These are phyloP conservation scores for Corythornis vintsioides DNA, from an alignment of 2,113 vertebrate species.

Conservation along the genomic window DNA sequence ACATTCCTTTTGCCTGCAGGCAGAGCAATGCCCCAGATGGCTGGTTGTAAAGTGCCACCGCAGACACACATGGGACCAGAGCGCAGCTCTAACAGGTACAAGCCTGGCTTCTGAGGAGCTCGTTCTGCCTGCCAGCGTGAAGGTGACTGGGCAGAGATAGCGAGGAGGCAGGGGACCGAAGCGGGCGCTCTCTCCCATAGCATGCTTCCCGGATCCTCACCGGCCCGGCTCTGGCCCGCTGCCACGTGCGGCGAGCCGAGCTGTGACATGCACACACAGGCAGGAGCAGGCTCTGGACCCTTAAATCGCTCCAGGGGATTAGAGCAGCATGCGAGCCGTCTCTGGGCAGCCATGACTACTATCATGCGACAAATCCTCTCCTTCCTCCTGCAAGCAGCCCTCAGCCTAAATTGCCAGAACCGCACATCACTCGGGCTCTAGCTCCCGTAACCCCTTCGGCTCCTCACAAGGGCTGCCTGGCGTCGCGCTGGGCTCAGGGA, in stretches of 20 bases:
- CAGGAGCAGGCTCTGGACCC: conserved; percentile 7
- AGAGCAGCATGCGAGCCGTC: neutral
- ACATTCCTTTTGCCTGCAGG: accelerated
- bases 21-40: neutral
- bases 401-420: neutral
- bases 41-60: neutral
- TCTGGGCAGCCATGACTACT: conserved; percentile 55
- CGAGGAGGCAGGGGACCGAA: neutral
- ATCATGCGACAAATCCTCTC: conserved; percentile 8
- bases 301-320: neutral
- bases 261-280: neutral
- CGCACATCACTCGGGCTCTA: neutral
- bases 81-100: neutral
- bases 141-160: neutral
- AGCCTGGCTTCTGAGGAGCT: neutral
- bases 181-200: neutral
- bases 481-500: neutral
- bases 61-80: neutral
- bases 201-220: neutral
- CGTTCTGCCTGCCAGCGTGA: neutral
- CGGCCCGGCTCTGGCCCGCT: neutral
- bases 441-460: neutral
- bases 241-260: neutral
- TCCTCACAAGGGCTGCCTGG: neutral
- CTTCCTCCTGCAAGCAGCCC: neutral